Percentiles rank a stretch among this genome's conserved stretches.
Conservation (phyloP, 1,140 invertebrate species). For the roundworm (Caenorhabditis elegans) region WBcel235 BX284602.5:5243001-5243500, state of each 20-base stretch:
- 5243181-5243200: constrained; percentile 93
- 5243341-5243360: neutral
- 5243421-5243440: too few relatives aligned
- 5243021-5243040: constrained; percentile 66
- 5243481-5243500: constrained; percentile 57
- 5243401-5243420: too few relatives aligned
- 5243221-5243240: constrained; percentile 87
- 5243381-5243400: too few relatives aligned
- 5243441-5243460: too few relatives aligned
- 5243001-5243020: constrained; percentile 68
- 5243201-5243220: constrained; percentile 84
- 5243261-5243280: constrained; percentile 91
- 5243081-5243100: too few relatives aligned
- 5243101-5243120: too few relatives aligned
- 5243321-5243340: constrained; percentile 74
- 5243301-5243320: constrained; percentile 76
- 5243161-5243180: constrained; percentile 88
- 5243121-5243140: constrained; percentile 89
- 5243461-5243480: too few relatives aligned
- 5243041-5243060: constrained; percentile 88
- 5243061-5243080: constrained; percentile 84
- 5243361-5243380: too few relatives aligned
- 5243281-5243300: constrained; percentile 87
- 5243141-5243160: constrained; percentile 89
- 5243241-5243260: constrained; percentile 88